Base-by-base conservation (phyloP, 2,797 vertebrate genomes). In the Pseudopleuronectes americanus region DNA sequence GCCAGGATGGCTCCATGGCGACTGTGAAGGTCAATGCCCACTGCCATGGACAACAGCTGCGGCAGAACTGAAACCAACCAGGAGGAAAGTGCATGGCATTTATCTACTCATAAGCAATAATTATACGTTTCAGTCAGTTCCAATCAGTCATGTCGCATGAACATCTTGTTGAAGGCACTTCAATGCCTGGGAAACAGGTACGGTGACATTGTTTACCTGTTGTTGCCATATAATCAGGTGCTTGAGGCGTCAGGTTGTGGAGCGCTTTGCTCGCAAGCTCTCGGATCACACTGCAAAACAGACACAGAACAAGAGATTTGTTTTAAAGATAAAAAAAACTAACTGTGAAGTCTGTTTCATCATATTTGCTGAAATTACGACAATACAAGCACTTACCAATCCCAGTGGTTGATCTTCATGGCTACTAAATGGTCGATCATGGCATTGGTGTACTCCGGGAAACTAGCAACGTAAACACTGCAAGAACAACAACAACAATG, bases 341-440 rank as follows among this genome's bases (percentile, higher is more conserved):
- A 56, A 53, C 28, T 45, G 19, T 2, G 22, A 2, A 6, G 24
- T 22, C 0, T 4, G 8, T 13, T 51, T 12, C 2, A 6, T 38
- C 5, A 31, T 31, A 23, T 59, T 28, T 24, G 2, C 7, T 36
- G n/a, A 6, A 19, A 71, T 57, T 5, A 69, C 5, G 17, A 23
- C 10, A 49, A 48, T 8, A 23, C 0, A 62, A 36, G 16, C 14
- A 61, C 96, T 86, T 89, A 98, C 98, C 92, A 54, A 17, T 99
- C 96, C 97, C 98, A 99, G 81, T 99, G 98, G 85, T 93, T 96
- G 80, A 97, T 93, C 90, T 99, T 99, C 94, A 93, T 92, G 80
- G 92, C 38, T 62, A 96, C 76, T 84, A 99, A 92, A 89, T 99
- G 98, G 69, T 99, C 95, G 4, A 99, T 97, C 94, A 99, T 93